phyloP scores from a whole-genome alignment of 23 tunicate genomes.

The Trididemnum miniatum region DNA sequence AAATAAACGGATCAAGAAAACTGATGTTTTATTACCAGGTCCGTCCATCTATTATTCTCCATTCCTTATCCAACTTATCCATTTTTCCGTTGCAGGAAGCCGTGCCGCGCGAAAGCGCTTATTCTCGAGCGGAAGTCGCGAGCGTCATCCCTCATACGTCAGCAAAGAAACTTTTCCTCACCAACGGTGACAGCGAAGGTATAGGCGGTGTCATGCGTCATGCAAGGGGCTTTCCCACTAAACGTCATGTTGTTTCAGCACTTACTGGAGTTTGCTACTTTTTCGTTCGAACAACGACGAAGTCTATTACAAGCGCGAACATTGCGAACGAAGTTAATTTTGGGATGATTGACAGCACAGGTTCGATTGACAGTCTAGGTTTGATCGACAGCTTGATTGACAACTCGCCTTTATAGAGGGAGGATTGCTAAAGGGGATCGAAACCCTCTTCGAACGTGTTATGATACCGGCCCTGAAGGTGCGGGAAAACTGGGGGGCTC shows the following conservation, averaged over 20 bases:
- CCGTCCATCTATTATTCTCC: neutral
- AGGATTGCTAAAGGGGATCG: conserved; percentile 68
- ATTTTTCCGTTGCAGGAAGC: conserved; percentile 29
- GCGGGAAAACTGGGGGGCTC: conserved; percentile 76
- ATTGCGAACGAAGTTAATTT: conserved; percentile 78
- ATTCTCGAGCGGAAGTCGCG: conserved; percentile 64
- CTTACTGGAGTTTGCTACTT: conserved; percentile 69
- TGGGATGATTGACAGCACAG: conserved; percentile 77
- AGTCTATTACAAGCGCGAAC: conserved; percentile 64
- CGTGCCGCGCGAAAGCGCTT: conserved; percentile 57
- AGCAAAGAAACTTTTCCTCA: conserved; percentile 58
- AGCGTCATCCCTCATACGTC: conserved; percentile 50
- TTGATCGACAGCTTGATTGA: neutral
- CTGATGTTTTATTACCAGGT: conserved; percentile 89
- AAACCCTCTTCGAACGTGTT: conserved; percentile 44
- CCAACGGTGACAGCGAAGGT: conserved; percentile 84
- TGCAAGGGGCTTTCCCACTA: neutral
- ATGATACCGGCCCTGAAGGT: conserved; percentile 74
- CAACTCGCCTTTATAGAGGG: conserved; percentile 19
- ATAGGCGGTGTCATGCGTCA: neutral
- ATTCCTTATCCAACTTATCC: neutral
- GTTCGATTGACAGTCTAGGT: conserved; percentile 6
- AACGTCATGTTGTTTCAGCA: conserved; percentile 22
- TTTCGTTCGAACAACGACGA: conserved; percentile 65
- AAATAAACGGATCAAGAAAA: conserved; percentile 62